phyloP scores from a whole-genome alignment of 2,888 invertebrate genomes.

The Platerodrilus igneus region DNA sequence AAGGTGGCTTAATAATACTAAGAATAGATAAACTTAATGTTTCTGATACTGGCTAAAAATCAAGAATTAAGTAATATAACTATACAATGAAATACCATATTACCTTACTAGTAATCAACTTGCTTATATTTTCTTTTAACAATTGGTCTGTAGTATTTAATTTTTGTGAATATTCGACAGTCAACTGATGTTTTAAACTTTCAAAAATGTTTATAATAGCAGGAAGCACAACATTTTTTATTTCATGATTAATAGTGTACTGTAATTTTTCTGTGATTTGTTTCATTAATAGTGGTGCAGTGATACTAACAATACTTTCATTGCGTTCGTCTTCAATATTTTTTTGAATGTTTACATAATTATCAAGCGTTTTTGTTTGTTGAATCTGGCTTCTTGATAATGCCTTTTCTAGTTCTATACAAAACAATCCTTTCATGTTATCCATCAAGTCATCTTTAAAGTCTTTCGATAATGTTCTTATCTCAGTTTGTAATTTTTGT shows the following conservation, averaged over 20 bases:
- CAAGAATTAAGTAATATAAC: constrained; percentile 8
- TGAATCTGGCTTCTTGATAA: constrained; percentile 44
- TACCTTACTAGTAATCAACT: constrained; percentile 76
- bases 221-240: constrained; percentile 52
- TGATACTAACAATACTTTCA: constrained; percentile 50
- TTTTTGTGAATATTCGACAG: constrained; percentile 68
- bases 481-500: constrained; percentile 39
- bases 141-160: constrained; percentile 67
- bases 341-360: constrained; percentile 44
- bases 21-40: constrained; percentile 65
- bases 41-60: constrained; percentile 66
- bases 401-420: constrained; percentile 42
- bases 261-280: constrained; percentile 55
- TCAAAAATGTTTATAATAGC: constrained; percentile 66
- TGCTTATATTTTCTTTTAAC: constrained; percentile 74
- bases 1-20: constrained; percentile 64
- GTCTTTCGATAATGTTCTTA: constrained; percentile 32
- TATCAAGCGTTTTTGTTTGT: constrained; percentile 43
- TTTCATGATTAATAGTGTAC: constrained; percentile 53
- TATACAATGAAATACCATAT: constrained; percentile 20
- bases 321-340: constrained; percentile 51
- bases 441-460: constrained; percentile 28
- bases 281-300: constrained; percentile 54
- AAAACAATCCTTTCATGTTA: constrained; percentile 34
- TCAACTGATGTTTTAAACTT: constrained; percentile 68